These are phyloP conservation scores for Coelinius sp. DNA, from an alignment of 2,888 invertebrate species.

Conservation along the genomic window DNA sequence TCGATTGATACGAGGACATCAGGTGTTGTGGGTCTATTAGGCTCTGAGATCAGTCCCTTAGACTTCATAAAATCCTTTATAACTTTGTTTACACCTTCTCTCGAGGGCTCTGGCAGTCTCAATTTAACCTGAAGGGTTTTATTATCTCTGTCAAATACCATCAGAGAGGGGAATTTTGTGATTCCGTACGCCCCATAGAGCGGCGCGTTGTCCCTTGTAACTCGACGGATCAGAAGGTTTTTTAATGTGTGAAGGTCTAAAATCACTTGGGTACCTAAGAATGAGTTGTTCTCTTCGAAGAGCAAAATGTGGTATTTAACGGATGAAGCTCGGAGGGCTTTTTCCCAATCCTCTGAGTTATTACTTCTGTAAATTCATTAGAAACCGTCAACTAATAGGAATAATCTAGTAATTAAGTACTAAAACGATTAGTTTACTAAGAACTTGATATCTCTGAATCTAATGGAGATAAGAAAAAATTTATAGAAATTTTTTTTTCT, in stretches of 20 bases:
- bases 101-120: slow-evolving; percentile 69
- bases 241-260: slow-evolving; percentile 77
- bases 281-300: slow-evolving; percentile 77
- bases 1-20: slow-evolving; percentile 33
- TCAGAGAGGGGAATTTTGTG: slow-evolving; percentile 73
- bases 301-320: slow-evolving; percentile 77
- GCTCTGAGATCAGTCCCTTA: slow-evolving; percentile 47
- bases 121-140: slow-evolving; percentile 69
- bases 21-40: slow-evolving; percentile 15
- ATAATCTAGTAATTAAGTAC: too few species aligned
- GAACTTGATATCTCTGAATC: too few species aligned
- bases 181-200: slow-evolving; percentile 72
- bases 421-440: too few species aligned
- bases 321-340: slow-evolving; percentile 71
- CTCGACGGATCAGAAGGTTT: slow-evolving; percentile 75
- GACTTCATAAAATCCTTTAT: slow-evolving; percentile 73
- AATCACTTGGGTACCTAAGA: slow-evolving; percentile 77
- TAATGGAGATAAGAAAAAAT: too few species aligned
- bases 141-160: slow-evolving; percentile 71
- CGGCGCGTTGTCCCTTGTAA: slow-evolving; percentile 73
- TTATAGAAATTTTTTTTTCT: too few species aligned
- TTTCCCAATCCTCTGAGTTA: slow-evolving; percentile 73
- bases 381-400: slow-evolving; percentile 6
- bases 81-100: slow-evolving; percentile 71
- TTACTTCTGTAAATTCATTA: slow-evolving; percentile 59